Percentiles rank a stretch among this genome's conserved stretches.
These are phyloP conservation scores for Caenorhabditis sp. DNA, from an alignment of 2,888 invertebrate genomes.

Conservation along the genomic window DNA sequence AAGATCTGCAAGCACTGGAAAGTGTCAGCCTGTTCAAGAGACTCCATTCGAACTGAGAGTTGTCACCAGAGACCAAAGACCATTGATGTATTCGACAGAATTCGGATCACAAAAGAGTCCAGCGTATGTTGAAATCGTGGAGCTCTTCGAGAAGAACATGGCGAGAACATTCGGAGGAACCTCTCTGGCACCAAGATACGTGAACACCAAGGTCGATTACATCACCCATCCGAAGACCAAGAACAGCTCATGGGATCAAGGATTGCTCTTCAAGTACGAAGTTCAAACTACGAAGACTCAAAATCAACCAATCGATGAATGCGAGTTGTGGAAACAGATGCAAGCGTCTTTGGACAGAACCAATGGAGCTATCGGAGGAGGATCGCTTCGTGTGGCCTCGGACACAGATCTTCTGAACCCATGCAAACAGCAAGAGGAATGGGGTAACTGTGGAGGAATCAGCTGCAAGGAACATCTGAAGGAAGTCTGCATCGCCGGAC, in stretches of 20 bases:
- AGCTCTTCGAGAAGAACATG: constrained; percentile 78
- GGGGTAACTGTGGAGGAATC: constrained; percentile 78
- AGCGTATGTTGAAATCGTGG: constrained; percentile 82
- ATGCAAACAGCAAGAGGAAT: constrained; percentile 73
- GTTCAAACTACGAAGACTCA: constrained; percentile 76
- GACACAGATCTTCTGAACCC: constrained; percentile 81
- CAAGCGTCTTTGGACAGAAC: constrained; percentile 76
- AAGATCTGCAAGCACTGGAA: constrained; percentile 70
- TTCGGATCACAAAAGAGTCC: constrained; percentile 75
- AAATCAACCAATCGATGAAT: constrained; percentile 76
- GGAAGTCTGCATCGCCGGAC: constrained; percentile 79
- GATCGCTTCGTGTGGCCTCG: constrained; percentile 78
- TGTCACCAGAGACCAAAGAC: constrained; percentile 72
- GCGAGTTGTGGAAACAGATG: constrained; percentile 81
- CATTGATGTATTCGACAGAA: constrained; percentile 81
- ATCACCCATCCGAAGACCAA: constrained; percentile 83
- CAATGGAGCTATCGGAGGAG: constrained; percentile 78
- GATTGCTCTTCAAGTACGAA: constrained; percentile 82
- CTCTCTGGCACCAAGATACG: constrained; percentile 78
- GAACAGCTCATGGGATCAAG: constrained; percentile 82
- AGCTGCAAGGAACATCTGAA: constrained; percentile 77
- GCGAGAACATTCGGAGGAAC: constrained; percentile 81
- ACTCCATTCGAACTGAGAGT: constrained; percentile 80
- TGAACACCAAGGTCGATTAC: constrained; percentile 79
- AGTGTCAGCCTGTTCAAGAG: constrained; percentile 72